Evolutionary conservation across 2,113 vertebrate species (phyloP).

Genomic region (Mastomys natalensis): DNA sequence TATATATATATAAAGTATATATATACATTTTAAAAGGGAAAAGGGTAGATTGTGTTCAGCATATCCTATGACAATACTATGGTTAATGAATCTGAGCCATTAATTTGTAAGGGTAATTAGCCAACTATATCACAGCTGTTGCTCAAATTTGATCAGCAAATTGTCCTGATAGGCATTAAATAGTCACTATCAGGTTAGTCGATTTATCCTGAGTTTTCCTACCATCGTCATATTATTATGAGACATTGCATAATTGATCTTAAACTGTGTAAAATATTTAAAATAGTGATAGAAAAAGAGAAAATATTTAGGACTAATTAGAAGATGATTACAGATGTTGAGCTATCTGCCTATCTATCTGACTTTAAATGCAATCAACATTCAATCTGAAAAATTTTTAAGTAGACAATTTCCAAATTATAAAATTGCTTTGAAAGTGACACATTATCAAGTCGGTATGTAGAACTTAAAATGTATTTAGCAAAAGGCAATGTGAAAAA

Average conservation of each 20-base stretch:
- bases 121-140: not conserved
- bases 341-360: not conserved
- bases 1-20: not conserved
- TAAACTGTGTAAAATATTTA: not conserved
- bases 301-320: conserved; percentile 35
- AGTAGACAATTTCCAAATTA: conserved; percentile 8
- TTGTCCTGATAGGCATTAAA: not conserved
- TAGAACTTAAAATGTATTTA: conserved; percentile 13
- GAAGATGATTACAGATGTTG: not conserved
- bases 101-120: not conserved
- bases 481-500: not conserved
- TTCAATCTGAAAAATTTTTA: not conserved
- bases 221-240: not conserved
- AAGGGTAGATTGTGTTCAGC: not conserved
- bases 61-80: not conserved
- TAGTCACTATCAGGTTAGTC: not conserved
- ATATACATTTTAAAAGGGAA: not conserved
- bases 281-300: not conserved
- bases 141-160: not conserved
- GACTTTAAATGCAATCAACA: not conserved
- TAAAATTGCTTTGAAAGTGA: conserved; percentile 13
- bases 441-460: not conserved
- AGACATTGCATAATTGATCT: not conserved
- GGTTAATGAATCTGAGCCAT: not conserved
- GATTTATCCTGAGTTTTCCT: conserved; percentile 3